Percentiles rank a stretch among this genome's conserved stretches.
phyloP scores from a whole-genome alignment of 2,888 invertebrate genomes.

The Harpalus rubripes region DNA sequence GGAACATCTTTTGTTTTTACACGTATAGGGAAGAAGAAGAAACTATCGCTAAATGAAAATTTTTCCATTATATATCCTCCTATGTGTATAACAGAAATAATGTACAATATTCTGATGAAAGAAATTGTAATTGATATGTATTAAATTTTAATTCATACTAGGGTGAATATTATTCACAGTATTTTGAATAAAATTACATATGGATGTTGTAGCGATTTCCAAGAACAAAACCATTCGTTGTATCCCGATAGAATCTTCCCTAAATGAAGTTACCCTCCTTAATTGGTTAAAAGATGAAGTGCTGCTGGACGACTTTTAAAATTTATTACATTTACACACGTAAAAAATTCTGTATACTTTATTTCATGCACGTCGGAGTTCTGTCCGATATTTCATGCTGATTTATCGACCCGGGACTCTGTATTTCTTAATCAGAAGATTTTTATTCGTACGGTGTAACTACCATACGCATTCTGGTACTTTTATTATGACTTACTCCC shows the following conservation, averaged over 20 bases:
- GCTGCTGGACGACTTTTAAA: background rate
- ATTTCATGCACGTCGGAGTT: slow-evolving; percentile 38
- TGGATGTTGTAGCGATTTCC: background rate
- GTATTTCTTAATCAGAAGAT: slow-evolving; percentile 52
- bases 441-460: slow-evolving; percentile 35
- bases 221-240: slow-evolving; percentile 2
- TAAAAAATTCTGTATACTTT: slow-evolving; percentile 30
- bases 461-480: background rate
- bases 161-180: no score
- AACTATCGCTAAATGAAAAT: no score
- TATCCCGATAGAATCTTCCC: background rate
- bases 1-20: no score
- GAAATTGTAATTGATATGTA: no score
- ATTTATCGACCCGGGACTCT: slow-evolving; percentile 20
- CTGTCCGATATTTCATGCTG: slow-evolving; percentile 44
- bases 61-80: no score
- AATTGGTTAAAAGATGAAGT: slow-evolving; percentile 49
- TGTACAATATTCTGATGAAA: no score
- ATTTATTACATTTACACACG: slow-evolving; percentile 52
- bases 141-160: no score
- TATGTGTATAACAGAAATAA: no score
- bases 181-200: no score
- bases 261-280: slow-evolving; percentile 45
- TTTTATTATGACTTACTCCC: slow-evolving; percentile 46
- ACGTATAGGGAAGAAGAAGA: no score